phyloP scores from a whole-genome alignment of 2,797 vertebrate genomes.

The Hapalemur alaotrensis region DNA sequence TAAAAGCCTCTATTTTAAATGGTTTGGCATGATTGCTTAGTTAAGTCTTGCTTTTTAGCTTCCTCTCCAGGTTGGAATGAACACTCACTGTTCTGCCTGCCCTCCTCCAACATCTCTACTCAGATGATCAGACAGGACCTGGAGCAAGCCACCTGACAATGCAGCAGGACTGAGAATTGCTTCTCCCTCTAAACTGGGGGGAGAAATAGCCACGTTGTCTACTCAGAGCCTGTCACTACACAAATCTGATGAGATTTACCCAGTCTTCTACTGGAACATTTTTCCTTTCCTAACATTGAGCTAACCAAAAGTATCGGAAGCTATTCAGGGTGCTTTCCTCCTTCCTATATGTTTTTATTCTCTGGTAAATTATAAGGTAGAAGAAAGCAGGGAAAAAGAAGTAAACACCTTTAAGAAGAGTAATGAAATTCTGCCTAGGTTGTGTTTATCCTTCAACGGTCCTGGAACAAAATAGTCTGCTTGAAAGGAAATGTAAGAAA shows the following conservation, averaged over 20 bases:
- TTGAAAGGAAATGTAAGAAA: not conserved
- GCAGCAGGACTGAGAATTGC: not conserved
- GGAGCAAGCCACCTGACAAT: not conserved
- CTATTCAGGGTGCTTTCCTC: not conserved
- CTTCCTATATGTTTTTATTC: not conserved
- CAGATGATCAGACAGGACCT: not conserved
- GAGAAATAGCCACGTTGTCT: not conserved
- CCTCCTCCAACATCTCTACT: not conserved
- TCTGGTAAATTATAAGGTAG: not conserved
- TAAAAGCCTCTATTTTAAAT: not conserved
- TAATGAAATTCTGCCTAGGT: not conserved
- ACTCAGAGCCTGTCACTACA: not conserved
- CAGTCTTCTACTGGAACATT: fast-evolving
- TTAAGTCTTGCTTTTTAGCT: not conserved
- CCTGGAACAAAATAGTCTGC: not conserved
- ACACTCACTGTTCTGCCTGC: not conserved
- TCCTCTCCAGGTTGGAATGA: not conserved
- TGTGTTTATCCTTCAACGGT: not conserved
- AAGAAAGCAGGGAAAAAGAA: not conserved
- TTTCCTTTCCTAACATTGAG: not conserved
- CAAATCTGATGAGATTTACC: not conserved
- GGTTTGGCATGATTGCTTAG: not conserved
- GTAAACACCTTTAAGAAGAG: not conserved
- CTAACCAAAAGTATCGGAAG: not conserved
- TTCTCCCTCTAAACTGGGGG: not conserved